Base-by-base conservation (phyloP, 2,797 vertebrate genomes). In the Accipiter badius region DNA sequence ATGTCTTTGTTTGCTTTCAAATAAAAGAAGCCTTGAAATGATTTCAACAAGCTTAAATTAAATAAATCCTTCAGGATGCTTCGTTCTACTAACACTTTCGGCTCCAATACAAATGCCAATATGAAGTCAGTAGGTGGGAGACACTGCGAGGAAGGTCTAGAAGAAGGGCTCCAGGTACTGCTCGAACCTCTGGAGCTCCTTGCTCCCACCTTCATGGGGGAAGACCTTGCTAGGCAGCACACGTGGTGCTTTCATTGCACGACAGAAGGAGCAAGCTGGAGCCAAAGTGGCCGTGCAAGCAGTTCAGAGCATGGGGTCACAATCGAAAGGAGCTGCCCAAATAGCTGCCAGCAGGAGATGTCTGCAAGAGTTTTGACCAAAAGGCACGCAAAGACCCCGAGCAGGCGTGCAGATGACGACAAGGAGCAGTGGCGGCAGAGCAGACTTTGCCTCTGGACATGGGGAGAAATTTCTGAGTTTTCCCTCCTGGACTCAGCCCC, bases 401-500 rank as follows among this genome's bases (percentile, higher is more conserved):
- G 54, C 26, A 49, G 22, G 8, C 0, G 0, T 8, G 4, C 7
- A 59, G 57, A 11, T 44, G n/a, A 35, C 0, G 7, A 17, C 31
- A 59, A 37, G 47, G 28, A 79, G 9, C 37, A 72, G 57, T 25
- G 0, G 3, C 33, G 37, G 26, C 13, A 21, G 52, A 50, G 22
- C 44, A 65, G 16, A 13, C 44, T 59, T 81, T 35, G 44, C 29
- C 22, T 67, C 42, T 39, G 33, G 55, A 76, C 67, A 67, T 1
- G 21, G 24, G 29, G 21, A 84, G 46, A 18, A 22, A 10, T 58
- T 54, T 50, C 61, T 58, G 25, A 40, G 11, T 33, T 15, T 47
- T 28, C n/a, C 15, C 17, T 59, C 10, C 15, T 0, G 2, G 13
- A 8, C 37, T n/a, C 28, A 78, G n/a, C 16, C 21, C 15, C 37